Evolutionary conservation across 1,140 invertebrate species (phyloP).

Genomic region (Tenebrio molitor): DNA sequence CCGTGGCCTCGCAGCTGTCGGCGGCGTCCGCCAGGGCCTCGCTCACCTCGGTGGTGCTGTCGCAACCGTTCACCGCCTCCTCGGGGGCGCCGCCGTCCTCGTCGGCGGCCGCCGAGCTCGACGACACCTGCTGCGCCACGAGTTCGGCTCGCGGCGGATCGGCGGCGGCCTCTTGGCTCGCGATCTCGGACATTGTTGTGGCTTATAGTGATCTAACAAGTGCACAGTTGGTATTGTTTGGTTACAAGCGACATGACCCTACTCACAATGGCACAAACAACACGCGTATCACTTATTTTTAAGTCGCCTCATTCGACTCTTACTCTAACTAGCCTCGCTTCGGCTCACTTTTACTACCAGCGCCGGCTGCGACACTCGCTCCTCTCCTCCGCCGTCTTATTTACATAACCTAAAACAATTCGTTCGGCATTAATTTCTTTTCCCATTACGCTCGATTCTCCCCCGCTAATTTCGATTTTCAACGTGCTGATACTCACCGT

Average conservation of each 20-base stretch:
- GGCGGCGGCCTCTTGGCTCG: not conserved
- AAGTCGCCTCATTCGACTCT: not conserved
- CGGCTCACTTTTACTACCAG: not conserved
- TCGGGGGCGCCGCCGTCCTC: not conserved
- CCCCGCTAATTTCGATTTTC: no score
- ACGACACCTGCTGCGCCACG: not conserved
- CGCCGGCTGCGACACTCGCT: not conserved
- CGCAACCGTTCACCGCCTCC: not conserved
- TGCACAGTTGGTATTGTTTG: slow-evolving; percentile 37
- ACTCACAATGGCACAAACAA: not conserved
- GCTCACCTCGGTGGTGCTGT: no score
- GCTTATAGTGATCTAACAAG: slow-evolving; percentile 21
- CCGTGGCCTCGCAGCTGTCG: not conserved
- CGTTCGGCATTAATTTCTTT: not conserved
- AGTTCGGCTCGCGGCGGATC: not conserved
- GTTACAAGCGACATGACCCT: slow-evolving; percentile 13
- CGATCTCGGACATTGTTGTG: slow-evolving; percentile 18
- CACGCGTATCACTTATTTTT: not conserved
- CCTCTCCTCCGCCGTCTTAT: slow-evolving; percentile 5
- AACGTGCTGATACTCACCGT: no score
- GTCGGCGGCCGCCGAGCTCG: not conserved
- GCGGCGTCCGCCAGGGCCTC: not conserved
- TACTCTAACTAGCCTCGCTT: not conserved
- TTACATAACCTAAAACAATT: slow-evolving; percentile 20
- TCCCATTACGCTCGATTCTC: no score